Evolutionary conservation across 2,888 invertebrate species (phyloP), one percentile per base, ranked within the genome.

Genomic region (Uropetala carovei): DNA sequence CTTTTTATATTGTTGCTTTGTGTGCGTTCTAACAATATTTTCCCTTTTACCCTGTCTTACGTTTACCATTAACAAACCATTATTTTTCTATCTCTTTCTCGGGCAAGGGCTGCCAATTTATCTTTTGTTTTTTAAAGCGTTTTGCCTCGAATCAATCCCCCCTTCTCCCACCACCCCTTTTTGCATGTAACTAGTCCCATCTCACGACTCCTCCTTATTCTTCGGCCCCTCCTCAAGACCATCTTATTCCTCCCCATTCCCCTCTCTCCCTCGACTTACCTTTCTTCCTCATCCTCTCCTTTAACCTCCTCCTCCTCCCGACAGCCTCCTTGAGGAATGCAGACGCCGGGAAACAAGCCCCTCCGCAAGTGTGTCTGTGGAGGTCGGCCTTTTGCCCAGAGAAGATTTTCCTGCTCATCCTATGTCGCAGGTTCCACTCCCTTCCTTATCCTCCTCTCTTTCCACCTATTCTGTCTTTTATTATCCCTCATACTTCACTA

Each of bases 281-380:
- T 18, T 4, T 13, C 82, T 18, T 13, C 82, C 43, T 43, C 10
- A 0, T 11, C 82, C 30, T 0, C 11, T 10, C 30, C 43, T 43
- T 7, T 7, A 30, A 58, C 5, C 83, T 56, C 18, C 13, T 56
- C 83, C 84, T 18, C 57, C 84, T 22, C 16, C 85, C 85, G 58
- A 27, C 59, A 59, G 59, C 59, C 85, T 59, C 60, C 86, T 27
- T 30, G 59, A 30, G 86, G 86, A 86, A 86, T 86, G 86, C 86
- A 86, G 86, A 86, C 86, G 86, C 86, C 86, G 59, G 59, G 85
- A 86, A 86, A 86, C 85, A 86, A 59, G 85, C 86, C 16, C 75
- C 75, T 75, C 75, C n/a, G 75, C 75, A 43, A 14, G 82, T 82
- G 14, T 82, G 82, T 16, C 59, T 86, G 86, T 60, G 57, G 59